These are phyloP conservation scores for Saturnia pavonia DNA, from an alignment of 2,888 invertebrate species.

Conservation along the genomic window DNA sequence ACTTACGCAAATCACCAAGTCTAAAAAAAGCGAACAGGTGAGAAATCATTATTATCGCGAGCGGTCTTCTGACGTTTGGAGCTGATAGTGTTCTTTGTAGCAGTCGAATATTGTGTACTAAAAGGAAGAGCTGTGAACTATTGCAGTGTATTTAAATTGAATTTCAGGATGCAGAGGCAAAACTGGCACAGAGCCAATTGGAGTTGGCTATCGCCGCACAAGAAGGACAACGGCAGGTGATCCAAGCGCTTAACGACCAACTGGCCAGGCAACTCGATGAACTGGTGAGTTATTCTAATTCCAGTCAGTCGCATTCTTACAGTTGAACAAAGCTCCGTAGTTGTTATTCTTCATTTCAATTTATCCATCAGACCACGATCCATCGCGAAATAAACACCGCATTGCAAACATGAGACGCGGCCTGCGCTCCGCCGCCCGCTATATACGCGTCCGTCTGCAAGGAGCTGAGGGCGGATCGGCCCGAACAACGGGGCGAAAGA, in stretches of 20 bases:
- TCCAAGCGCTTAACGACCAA: constrained; percentile 91
- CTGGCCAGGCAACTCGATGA: constrained; percentile 90
- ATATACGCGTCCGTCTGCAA: constrained; percentile 49
- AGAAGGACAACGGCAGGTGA: constrained; percentile 90
- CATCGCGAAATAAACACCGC: constrained; percentile 93
- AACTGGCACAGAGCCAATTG: constrained; percentile 89
- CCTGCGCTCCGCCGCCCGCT: constrained; percentile 53
- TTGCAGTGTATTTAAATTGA: background rate
- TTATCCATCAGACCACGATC: constrained; percentile 80
- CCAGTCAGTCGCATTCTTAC: background rate
- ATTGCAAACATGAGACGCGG: constrained; percentile 86
- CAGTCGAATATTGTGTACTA: background rate
- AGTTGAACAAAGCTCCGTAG: background rate
- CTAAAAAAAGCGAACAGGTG: constrained; percentile 75
- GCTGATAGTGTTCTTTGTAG: too few relatives aligned
- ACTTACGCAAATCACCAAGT: constrained; percentile 80
- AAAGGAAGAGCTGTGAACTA: background rate
- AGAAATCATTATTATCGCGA: background rate
- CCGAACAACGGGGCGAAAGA: constrained; percentile 13
- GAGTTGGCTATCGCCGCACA: constrained; percentile 90
- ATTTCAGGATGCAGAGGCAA: constrained; percentile 81
- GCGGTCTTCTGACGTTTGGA: too few relatives aligned
- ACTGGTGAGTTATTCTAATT: constrained; percentile 70
- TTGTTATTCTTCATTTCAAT: background rate
- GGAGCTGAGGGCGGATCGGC: constrained; percentile 27